Evolutionary conservation across 2,888 invertebrate genomes (phyloP).

Genomic region (Hemistola chrysoprasaria): DNA sequence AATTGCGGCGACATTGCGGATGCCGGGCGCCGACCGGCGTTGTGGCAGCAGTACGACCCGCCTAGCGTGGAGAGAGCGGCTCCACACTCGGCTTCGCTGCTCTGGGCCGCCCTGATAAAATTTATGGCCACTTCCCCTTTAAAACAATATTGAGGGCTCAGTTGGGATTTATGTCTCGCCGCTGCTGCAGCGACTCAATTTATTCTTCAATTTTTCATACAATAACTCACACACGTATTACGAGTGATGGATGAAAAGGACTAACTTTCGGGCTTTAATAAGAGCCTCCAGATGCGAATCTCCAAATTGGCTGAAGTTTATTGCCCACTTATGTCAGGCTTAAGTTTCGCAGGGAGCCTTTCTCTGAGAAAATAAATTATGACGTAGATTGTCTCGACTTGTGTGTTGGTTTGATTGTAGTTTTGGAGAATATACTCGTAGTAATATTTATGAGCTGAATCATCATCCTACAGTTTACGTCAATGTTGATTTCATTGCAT

Average conservation of each 20-base stretch:
- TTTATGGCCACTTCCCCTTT: constrained; percentile 83
- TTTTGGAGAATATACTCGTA: constrained; percentile 37
- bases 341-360: constrained; percentile 79
- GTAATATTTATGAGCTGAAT: no score
- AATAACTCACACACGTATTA: constrained; percentile 83
- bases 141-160: constrained; percentile 84
- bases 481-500: no score
- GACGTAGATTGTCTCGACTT: constrained; percentile 75
- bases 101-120: constrained; percentile 80
- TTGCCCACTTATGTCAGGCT: constrained; percentile 83
- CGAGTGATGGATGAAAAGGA: constrained; percentile 83
- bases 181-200: constrained; percentile 82
- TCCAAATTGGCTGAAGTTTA: constrained; percentile 82
- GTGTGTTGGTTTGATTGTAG: constrained; percentile 70
- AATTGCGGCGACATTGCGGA: constrained; percentile 63
- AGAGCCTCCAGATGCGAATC: constrained; percentile 82
- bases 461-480: no score
- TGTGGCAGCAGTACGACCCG: constrained; percentile 36
- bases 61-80: constrained; percentile 36
- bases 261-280: constrained; percentile 83
- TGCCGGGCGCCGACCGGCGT: constrained; percentile 35
- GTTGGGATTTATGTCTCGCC: constrained; percentile 83
- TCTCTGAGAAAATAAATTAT: constrained; percentile 79
- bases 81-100: constrained; percentile 26
- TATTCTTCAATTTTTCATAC: constrained; percentile 83